Evolutionary conservation across 2,888 invertebrate species (phyloP).

Genomic region (Nowickia ferox): DNA sequence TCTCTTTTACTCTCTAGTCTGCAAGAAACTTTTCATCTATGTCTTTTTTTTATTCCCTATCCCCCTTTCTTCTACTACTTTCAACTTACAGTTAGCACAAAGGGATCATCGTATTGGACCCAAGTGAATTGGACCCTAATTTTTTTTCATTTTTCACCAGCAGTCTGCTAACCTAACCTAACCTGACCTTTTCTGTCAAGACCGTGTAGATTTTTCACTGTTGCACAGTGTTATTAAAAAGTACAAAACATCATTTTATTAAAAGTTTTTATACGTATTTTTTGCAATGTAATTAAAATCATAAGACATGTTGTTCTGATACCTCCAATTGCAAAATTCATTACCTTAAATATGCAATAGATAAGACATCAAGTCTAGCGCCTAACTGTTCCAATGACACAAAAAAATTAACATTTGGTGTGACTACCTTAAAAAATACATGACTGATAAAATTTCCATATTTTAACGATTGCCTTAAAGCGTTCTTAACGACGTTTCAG

Average conservation of each 20-base stretch:
- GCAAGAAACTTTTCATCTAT: too few relatives aligned
- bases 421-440: neutral
- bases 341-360: neutral
- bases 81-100: too few relatives aligned
- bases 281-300: neutral
- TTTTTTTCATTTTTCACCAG: too few relatives aligned
- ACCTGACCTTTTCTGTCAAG: too few relatives aligned
- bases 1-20: too few relatives aligned
- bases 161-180: too few relatives aligned
- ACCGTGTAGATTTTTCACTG: neutral
- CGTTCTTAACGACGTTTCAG: constrained; percentile 16
- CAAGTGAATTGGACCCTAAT: too few relatives aligned
- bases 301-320: neutral
- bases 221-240: neutral
- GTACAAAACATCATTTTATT: neutral
- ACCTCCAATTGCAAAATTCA: neutral
- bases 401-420: neutral
- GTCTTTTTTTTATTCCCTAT: too few relatives aligned
- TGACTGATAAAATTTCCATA: neutral
- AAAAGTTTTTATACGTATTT: neutral
- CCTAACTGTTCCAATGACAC: constrained; percentile 26
- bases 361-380: constrained; percentile 48
- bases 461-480: constrained; percentile 16
- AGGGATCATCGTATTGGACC: too few relatives aligned
- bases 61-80: too few relatives aligned